phyloP scores from a whole-genome alignment of 2,113 vertebrate species.

The Gallinago undulata region DNA sequence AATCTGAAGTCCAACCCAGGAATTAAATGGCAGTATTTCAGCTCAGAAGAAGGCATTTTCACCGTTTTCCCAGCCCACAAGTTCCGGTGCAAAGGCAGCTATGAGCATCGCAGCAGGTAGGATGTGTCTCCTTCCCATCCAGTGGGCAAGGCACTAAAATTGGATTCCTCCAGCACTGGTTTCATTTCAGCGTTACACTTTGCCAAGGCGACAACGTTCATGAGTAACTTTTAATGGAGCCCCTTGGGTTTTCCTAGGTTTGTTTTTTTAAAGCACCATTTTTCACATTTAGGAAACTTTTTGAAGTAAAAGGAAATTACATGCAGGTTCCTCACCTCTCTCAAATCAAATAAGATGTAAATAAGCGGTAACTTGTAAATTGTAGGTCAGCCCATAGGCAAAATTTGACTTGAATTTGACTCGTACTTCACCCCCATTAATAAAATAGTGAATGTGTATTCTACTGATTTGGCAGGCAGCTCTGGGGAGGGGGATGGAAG shows the following conservation, averaged over 20 bases:
- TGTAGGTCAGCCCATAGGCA: background rate
- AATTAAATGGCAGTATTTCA: conserved; percentile 99
- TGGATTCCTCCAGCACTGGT: background rate
- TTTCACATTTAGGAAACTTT: background rate
- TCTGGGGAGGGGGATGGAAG: background rate
- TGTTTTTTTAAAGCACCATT: background rate
- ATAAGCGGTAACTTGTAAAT: background rate
- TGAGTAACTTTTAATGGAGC: background rate
- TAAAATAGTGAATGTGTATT: background rate
- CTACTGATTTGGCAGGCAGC: background rate
- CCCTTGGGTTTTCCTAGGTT: background rate
- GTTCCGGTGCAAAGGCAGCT: conserved; percentile 95
- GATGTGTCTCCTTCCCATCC: background rate
- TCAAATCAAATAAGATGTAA: background rate
- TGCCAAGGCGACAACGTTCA: background rate
- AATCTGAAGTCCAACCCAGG: conserved; percentile 99
- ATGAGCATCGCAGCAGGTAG: conserved; percentile 97
- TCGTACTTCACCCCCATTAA: background rate
- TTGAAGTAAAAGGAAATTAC: background rate
- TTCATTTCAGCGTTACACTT: background rate
- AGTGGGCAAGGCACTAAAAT: background rate
- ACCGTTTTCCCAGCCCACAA: conserved; percentile 98
- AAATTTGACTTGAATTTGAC: background rate
- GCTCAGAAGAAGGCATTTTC: conserved; percentile 98
- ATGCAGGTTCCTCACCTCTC: background rate